Conservation (phyloP, 2,888 invertebrate genomes). For the Calameuta filiformis region DNA sequence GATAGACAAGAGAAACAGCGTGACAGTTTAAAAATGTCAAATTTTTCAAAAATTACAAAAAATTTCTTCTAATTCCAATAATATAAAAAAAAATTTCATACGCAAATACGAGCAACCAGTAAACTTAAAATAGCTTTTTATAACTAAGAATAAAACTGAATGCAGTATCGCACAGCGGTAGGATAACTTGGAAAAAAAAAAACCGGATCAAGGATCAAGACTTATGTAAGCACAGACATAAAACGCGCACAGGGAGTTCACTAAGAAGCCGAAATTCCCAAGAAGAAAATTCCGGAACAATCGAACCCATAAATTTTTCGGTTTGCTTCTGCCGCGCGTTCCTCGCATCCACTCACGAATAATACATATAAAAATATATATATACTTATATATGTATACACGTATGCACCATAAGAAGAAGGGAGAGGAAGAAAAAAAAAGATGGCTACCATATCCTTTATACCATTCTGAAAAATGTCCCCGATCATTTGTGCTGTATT, state of each 20-base stretch:
- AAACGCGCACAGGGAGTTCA: neutral
- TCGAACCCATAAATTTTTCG: constrained; percentile 15
- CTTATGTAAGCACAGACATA: neutral
- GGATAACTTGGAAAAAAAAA: neutral
- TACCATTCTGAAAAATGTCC: constrained; percentile 16
- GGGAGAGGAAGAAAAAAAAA: neutral
- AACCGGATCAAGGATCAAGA: neutral
- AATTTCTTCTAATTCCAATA: neutral
- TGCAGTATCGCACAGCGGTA: neutral
- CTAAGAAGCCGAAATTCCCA: neutral
- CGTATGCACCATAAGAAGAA: neutral
- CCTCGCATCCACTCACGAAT: neutral
- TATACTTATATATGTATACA: too few species aligned
- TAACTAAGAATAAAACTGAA: neutral
- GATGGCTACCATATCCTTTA: constrained; percentile 13
- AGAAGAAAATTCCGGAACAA: constrained; percentile 6
- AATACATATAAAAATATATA: neutral
- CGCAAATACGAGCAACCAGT: neutral
- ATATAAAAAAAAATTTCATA: neutral
- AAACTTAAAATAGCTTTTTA: neutral
- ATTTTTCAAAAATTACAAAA: neutral
- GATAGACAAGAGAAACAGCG: too few species aligned
- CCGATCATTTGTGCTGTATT: constrained; percentile 20
- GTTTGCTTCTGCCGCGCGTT: constrained; percentile 1
- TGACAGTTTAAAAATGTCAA: neutral